Conservation (phyloP, 2,888 invertebrate genomes). For the Volucella inanis region DNA sequence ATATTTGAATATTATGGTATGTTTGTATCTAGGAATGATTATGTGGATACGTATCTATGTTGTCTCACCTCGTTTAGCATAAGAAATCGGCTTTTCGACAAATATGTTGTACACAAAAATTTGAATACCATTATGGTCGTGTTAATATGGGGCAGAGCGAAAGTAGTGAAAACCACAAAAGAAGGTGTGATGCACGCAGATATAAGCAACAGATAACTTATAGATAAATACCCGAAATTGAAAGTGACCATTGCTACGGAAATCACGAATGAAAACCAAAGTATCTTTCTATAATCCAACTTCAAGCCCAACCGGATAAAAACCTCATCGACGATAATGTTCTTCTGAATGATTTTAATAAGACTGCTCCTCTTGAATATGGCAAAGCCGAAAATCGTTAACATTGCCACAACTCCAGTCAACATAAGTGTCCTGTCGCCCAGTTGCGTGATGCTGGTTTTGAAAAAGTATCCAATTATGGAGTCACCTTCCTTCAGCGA, state of each 20-base stretch:
- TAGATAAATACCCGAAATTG: conserved; percentile 80
- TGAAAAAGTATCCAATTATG: conserved; percentile 82
- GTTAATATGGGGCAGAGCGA: conserved; percentile 81
- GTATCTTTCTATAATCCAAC: conserved; percentile 79
- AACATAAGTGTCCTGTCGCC: conserved; percentile 80
- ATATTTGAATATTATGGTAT: no score
- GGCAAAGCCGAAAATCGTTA: conserved; percentile 80
- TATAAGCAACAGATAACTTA: conserved; percentile 79
- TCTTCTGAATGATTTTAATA: conserved; percentile 79
- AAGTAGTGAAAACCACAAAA: conserved; percentile 80
- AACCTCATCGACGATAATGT: conserved; percentile 79
- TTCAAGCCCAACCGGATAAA: conserved; percentile 80
- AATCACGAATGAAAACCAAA: conserved; percentile 79
- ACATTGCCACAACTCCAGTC: conserved; percentile 80
- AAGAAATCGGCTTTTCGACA: conserved; percentile 80
- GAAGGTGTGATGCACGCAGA: conserved; percentile 80
- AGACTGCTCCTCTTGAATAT: conserved; percentile 78
- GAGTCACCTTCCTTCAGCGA: conserved; percentile 80
- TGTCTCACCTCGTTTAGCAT: conserved; percentile 80
- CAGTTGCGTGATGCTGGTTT: conserved; percentile 81
- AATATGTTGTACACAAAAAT: conserved; percentile 79
- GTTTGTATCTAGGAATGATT: no score
- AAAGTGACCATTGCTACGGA: conserved; percentile 80
- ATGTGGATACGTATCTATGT: no score
- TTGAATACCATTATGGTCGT: conserved; percentile 81